Percentiles rank a stretch among this genome's conserved stretches.
Conservation (phyloP, 2,888 invertebrate species). For the Andrena marginata region DNA sequence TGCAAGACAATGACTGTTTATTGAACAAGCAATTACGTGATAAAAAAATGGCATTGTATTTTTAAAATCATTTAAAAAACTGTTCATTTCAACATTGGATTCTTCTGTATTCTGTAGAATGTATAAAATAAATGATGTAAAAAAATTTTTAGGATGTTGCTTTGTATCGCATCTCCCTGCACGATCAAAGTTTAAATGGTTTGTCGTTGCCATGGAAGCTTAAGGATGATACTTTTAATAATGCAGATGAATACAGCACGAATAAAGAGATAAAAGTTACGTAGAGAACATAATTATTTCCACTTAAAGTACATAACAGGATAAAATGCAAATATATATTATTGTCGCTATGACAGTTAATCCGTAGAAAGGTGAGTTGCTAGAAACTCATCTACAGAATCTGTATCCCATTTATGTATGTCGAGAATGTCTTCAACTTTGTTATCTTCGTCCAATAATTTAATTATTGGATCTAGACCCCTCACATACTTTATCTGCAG, state of each 20-base stretch:
- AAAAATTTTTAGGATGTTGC: neutral
- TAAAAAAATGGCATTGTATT: slow-evolving; percentile 31
- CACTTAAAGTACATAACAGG: slow-evolving; percentile 12
- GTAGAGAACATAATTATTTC: slow-evolving; percentile 39
- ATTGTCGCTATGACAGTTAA: slow-evolving; percentile 34
- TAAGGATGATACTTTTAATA: neutral
- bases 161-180: neutral
- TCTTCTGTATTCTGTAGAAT: slow-evolving; percentile 62
- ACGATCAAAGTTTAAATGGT: too few relatives aligned
- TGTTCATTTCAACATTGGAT: slow-evolving; percentile 75
- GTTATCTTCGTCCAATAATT: slow-evolving; percentile 93
- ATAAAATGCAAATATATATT: slow-evolving; percentile 13
- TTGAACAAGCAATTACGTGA: slow-evolving; percentile 10
- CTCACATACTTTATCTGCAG: slow-evolving; percentile 96
- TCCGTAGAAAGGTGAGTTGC: slow-evolving; percentile 90
- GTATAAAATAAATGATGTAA: slow-evolving; percentile 57
- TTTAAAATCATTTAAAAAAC: slow-evolving; percentile 60
- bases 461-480: slow-evolving; percentile 97
- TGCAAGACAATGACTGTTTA: slow-evolving; percentile 29
- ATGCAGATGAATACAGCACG: neutral
- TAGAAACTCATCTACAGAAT: slow-evolving; percentile 98
- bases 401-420: slow-evolving; percentile 99
- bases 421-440: slow-evolving; percentile 95
- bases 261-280: neutral
- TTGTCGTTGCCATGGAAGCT: too few relatives aligned